Evolutionary conservation across 2,888 invertebrate species (phyloP).

Genomic region (Ennomos fuscantarius): DNA sequence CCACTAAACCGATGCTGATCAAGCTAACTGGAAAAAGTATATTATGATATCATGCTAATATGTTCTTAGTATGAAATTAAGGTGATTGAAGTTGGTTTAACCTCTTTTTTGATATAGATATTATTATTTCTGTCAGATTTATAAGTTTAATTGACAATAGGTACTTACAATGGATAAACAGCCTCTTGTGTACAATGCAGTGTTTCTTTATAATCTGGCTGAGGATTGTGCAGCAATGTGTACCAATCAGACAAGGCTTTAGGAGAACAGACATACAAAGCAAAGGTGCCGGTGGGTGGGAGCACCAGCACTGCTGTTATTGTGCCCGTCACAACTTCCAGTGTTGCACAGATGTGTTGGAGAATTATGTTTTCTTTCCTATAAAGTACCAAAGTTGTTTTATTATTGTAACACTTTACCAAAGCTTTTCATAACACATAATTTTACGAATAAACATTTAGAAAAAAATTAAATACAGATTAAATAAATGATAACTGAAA

Average conservation of each 20-base stretch:
- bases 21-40: too few relatives aligned
- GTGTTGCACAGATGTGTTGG: conserved; percentile 92
- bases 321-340: conserved; percentile 92
- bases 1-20: too few relatives aligned
- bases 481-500: too few relatives aligned
- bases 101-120: too few relatives aligned
- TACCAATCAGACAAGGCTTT: conserved; percentile 97
- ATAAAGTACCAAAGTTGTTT: conserved; percentile 52
- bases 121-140: too few relatives aligned
- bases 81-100: too few relatives aligned
- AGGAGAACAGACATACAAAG: conserved; percentile 91
- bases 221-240: conserved; percentile 96
- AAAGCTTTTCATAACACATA: too few relatives aligned
- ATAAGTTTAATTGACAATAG: background rate
- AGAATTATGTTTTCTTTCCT: conserved; percentile 91
- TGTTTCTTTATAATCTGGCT: conserved; percentile 94
- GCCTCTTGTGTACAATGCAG: conserved; percentile 98
- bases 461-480: too few relatives aligned
- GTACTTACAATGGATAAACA: conserved; percentile 96
- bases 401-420: too few relatives aligned
- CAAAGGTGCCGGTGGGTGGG: conserved; percentile 92
- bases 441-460: too few relatives aligned
- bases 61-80: too few relatives aligned
- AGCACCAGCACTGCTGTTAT: conserved; percentile 91
- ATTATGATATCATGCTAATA: too few relatives aligned